Conservation (phyloP, 2,113 vertebrate species). For the Athene cunicularia region DNA sequence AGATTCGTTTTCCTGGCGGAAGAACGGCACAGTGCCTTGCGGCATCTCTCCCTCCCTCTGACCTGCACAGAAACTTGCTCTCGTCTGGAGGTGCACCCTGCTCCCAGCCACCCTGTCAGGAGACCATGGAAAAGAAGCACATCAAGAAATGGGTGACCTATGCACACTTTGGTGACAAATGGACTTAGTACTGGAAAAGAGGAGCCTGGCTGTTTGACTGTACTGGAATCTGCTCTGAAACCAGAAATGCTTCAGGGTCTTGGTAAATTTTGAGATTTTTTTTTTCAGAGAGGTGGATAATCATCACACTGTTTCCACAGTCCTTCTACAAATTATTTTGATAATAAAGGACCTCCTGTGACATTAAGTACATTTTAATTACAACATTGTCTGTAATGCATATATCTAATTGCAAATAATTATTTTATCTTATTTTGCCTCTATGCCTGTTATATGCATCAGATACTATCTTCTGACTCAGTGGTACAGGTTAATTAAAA, state of each 20-base stretch:
- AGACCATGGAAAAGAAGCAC: not conserved
- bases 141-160: not conserved
- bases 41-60: not conserved
- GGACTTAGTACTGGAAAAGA: too few species aligned
- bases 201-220: accelerated
- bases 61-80: not conserved
- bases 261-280: not conserved
- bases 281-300: not conserved
- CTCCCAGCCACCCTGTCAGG: not conserved
- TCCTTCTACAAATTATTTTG: conserved; percentile 20
- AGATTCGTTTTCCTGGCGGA: accelerated
- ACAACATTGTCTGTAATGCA: conserved; percentile 44
- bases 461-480: conserved; percentile 66
- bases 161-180: accelerated
- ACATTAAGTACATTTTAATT: conserved; percentile 63
- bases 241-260: not conserved
- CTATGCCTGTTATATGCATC: conserved; percentile 1
- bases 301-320: not conserved
- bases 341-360: conserved; percentile 36
- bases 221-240: not conserved
- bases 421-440: conserved; percentile 50
- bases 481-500: conserved; percentile 59
- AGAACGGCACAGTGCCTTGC: accelerated
- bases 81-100: not conserved
- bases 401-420: conserved; percentile 70